phyloP scores from a whole-genome alignment of 2,888 invertebrate genomes.

The Melolontha melolontha region DNA sequence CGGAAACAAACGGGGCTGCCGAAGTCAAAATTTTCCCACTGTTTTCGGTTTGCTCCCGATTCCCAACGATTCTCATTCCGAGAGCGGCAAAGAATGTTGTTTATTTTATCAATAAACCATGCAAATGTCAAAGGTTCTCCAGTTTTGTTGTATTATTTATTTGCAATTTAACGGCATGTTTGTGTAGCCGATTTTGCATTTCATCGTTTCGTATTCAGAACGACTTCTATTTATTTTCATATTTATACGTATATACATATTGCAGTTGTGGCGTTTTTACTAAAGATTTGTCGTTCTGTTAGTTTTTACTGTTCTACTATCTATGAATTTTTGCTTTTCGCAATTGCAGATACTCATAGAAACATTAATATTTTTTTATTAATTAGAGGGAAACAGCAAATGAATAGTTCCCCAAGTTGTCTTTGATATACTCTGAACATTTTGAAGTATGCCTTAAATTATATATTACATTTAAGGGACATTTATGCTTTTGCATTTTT shows the following conservation, averaged over 20 bases:
- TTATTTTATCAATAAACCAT: constrained; percentile 51
- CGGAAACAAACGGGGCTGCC: constrained; percentile 3
- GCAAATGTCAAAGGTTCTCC: constrained; percentile 48
- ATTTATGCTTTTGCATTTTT: no score
- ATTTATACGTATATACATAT: constrained; percentile 19
- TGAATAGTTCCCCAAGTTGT: no score
- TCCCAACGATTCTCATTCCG: constrained; percentile 2
- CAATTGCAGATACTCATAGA: no score
- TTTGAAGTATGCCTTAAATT: no score
- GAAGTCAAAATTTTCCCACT: constrained; percentile 2
- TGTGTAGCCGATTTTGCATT: constrained; percentile 45
- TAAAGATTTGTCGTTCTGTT: constrained; percentile 16
- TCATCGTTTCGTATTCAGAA: constrained; percentile 25
- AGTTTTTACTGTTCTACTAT: not conserved
- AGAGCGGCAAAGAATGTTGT: constrained; percentile 39
- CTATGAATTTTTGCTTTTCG: not conserved
- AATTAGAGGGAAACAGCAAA: no score
- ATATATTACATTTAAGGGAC: no score
- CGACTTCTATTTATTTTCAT: constrained; percentile 38
- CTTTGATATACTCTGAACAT: no score
- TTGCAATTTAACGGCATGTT: constrained; percentile 47
- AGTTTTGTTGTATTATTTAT: constrained; percentile 48
- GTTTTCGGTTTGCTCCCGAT: not conserved
- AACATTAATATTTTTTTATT: no score
- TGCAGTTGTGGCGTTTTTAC: constrained; percentile 15